phyloP scores from a whole-genome alignment of 2,113 vertebrate genomes.

The Ptilonorhynchus violaceus region DNA sequence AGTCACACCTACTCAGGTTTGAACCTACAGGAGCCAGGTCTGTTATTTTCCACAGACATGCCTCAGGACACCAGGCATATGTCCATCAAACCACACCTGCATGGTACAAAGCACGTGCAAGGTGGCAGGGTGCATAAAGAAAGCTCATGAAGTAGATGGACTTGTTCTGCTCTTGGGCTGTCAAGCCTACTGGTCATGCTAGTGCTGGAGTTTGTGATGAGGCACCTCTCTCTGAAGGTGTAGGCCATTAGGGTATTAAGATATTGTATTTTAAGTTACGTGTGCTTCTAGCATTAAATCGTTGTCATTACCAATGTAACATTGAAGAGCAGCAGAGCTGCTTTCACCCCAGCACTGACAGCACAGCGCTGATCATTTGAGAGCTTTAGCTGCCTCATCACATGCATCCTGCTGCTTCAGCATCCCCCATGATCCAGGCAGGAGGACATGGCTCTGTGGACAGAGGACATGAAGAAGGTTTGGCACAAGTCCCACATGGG shows the following conservation, averaged over 20 bases:
- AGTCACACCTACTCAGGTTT: neutral
- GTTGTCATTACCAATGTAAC: fast-evolving
- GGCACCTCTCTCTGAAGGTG: neutral
- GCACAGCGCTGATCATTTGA: neutral
- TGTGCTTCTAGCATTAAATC: neutral
- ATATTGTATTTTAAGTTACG: neutral
- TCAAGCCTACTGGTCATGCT: neutral
- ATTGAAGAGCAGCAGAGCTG: neutral
- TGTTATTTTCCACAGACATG: neutral
- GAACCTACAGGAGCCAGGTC: neutral
- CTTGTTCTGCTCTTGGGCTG: neutral
- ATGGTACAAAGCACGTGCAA: fast-evolving
- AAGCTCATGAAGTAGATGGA: neutral
- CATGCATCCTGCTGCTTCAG: neutral
- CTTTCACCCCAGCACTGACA: neutral
- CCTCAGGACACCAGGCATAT: neutral
- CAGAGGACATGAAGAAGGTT: neutral
- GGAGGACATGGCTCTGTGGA: neutral
- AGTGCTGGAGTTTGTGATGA: neutral
- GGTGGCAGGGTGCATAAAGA: fast-evolving
- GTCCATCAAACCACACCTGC: neutral
- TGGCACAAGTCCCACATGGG: neutral
- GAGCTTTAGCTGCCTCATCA: neutral
- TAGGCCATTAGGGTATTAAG: neutral
- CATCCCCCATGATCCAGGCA: neutral